Conservation (phyloP, 1,140 invertebrate species). For the Trichonephila clavata region DNA sequence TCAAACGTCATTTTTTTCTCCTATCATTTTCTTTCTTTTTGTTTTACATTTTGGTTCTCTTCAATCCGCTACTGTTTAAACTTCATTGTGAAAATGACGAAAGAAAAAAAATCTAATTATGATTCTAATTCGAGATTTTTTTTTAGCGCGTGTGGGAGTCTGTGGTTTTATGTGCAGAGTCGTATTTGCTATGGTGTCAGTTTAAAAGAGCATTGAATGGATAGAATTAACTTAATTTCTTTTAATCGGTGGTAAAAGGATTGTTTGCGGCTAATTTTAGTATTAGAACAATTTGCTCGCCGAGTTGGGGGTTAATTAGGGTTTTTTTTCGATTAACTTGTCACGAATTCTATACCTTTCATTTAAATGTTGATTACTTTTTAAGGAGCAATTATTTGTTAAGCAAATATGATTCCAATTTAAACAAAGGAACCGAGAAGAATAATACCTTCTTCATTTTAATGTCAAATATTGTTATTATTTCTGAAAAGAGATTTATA, state of each 20-base stretch:
- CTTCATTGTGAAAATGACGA: neutral
- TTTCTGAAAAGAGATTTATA: too few species aligned
- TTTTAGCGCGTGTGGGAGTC: neutral
- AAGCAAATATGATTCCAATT: neutral
- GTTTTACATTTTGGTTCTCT: neutral
- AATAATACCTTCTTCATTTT: too few species aligned
- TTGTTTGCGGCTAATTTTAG: neutral
- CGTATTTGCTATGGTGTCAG: neutral
- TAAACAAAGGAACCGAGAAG: too few species aligned
- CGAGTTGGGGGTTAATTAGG: neutral
- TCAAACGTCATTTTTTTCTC: neutral
- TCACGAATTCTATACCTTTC: neutral
- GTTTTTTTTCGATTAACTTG: neutral
- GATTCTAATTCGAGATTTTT: neutral
- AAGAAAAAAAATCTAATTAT: neutral
- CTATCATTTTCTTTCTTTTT: neutral
- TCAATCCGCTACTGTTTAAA: neutral
- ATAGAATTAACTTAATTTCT: neutral
- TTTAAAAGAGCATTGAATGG: neutral
- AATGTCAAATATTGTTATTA: too few species aligned
- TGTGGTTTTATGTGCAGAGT: neutral
- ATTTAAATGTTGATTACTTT: neutral
- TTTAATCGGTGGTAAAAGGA: neutral
- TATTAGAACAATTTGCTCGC: neutral
- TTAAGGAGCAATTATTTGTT: neutral